phyloP scores from a whole-genome alignment of 2,113 vertebrate species.

The Cacatua alba region DNA sequence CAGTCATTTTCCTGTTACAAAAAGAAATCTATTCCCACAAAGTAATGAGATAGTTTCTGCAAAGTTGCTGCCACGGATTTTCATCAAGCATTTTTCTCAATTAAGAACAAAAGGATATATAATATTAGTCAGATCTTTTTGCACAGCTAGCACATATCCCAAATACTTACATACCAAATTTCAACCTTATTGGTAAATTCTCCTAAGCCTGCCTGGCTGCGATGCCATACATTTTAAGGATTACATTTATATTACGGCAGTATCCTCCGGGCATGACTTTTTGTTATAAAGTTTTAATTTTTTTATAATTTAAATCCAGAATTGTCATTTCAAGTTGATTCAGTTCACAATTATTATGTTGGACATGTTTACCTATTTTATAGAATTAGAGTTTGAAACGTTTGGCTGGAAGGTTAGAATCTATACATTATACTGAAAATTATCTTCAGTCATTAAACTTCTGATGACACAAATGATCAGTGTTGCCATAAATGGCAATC shows the following conservation, averaged over 20 bases:
- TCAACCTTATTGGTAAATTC: not conserved
- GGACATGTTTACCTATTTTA: slow-evolving; percentile 4
- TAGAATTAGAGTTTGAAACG: not conserved
- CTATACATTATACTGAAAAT: not conserved
- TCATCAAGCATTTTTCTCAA: not conserved
- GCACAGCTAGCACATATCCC: not conserved
- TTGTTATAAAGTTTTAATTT: not conserved
- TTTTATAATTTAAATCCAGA: not conserved
- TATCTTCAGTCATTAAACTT: not conserved
- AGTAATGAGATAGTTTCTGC: not conserved
- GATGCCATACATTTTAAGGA: not conserved
- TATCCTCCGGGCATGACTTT: not conserved
- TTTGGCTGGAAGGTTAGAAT: slow-evolving; percentile 8
- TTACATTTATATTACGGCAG: not conserved
- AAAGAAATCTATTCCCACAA: not conserved
- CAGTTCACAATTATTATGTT: not conserved
- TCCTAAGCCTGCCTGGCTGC: not conserved
- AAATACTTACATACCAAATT: not conserved
- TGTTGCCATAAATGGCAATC: not conserved
- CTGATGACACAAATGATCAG: not conserved
- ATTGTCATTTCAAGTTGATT: not conserved
- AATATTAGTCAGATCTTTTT: not conserved
- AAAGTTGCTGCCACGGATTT: not conserved
- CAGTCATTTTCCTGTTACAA: not conserved
- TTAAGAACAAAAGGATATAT: not conserved